Conservation (phyloP, 2,113 vertebrate genomes). For the Cololabis saira region DNA sequence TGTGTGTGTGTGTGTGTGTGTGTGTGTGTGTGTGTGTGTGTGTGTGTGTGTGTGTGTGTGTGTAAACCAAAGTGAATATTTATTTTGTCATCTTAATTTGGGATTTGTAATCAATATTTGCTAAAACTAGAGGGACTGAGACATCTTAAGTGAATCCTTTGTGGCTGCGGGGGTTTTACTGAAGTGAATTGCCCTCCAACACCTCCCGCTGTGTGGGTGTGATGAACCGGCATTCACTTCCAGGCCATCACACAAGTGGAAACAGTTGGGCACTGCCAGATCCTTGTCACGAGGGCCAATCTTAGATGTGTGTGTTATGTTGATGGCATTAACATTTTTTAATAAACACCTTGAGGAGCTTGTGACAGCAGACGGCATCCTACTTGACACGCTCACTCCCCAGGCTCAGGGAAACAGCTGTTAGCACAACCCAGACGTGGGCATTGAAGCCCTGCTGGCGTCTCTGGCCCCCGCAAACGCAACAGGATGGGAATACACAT, state of each 20-base stretch:
- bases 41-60: constrained; percentile 38
- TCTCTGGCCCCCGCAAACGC: constrained; percentile 59
- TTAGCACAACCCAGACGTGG: constrained; percentile 68
- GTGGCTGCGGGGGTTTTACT: constrained; percentile 40
- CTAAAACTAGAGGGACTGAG: constrained; percentile 30
- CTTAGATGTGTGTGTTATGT: constrained; percentile 53
- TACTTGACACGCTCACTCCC: constrained; percentile 67
- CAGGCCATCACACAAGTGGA: constrained; percentile 54
- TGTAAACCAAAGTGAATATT: constrained; percentile 60
- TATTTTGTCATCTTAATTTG: constrained; percentile 50
- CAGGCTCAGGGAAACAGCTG: constrained; percentile 73
- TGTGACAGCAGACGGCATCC: constrained; percentile 75
- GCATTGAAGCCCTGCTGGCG: constrained; percentile 59
- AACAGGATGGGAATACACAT: constrained; percentile 69
- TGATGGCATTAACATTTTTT: constrained; percentile 71
- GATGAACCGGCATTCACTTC: constrained; percentile 42
- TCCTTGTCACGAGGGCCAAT: constrained; percentile 60
- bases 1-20: constrained; percentile 39
- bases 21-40: constrained; percentile 37
- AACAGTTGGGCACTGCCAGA: constrained; percentile 67
- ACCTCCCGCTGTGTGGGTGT: constrained; percentile 55
- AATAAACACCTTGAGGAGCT: constrained; percentile 79
- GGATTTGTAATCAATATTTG: constrained; percentile 59
- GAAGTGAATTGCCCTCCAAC: constrained; percentile 52
- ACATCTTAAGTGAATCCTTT: constrained; percentile 50